Conservation (phyloP, 2,113 vertebrate species). For the Dermatemys mawii region DNA sequence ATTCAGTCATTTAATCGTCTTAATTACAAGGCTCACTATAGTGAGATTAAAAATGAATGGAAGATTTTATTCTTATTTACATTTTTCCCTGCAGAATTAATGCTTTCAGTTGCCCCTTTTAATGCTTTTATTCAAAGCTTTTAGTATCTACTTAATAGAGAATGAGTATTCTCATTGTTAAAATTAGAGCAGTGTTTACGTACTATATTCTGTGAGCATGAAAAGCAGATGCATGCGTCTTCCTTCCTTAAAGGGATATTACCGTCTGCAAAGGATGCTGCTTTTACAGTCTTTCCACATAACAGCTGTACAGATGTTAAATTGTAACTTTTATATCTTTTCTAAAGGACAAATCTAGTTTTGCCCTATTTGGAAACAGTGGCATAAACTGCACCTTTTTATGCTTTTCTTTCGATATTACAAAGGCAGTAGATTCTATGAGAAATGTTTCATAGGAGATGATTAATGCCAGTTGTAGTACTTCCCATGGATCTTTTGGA, state of each 20-base stretch:
- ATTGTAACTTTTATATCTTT: background rate
- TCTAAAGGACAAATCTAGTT: background rate
- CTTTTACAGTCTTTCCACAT: background rate
- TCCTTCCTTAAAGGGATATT: background rate
- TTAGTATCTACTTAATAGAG: constrained; percentile 31
- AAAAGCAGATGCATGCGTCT: constrained; percentile 10
- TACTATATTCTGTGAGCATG: background rate
- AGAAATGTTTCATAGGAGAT: background rate
- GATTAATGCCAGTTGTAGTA: background rate
- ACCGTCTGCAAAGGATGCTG: background rate
- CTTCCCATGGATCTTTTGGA: background rate
- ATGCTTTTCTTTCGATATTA: background rate
- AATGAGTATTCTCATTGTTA: background rate
- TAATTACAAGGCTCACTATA: constrained; percentile 56
- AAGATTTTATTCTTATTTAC: constrained; percentile 52
- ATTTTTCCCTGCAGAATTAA: constrained; percentile 57
- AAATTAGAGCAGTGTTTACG: background rate
- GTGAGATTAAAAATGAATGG: constrained; percentile 52
- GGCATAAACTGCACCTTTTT: background rate
- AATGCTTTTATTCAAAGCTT: constrained; percentile 44
- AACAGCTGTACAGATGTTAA: constrained; percentile 8
- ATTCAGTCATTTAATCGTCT: constrained; percentile 54
- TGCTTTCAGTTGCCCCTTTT: constrained; percentile 42
- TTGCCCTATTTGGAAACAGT: background rate
- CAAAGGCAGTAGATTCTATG: background rate